Conservation (phyloP, 2,113 vertebrate species). For the Urocitellus parryii region DNA sequence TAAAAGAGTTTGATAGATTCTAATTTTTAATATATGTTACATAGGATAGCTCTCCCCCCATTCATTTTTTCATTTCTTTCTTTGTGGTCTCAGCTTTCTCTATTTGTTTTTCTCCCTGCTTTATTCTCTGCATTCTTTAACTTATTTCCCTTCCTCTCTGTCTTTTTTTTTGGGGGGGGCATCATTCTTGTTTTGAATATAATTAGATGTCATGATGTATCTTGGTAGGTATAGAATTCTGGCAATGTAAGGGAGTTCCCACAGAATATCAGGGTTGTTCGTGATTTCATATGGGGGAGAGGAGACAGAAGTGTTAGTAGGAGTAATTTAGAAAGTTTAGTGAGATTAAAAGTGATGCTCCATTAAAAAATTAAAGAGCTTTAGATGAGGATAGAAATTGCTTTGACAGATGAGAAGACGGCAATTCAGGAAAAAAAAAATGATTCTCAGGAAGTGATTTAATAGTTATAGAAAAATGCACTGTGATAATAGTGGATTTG, state of each 20-base stretch:
- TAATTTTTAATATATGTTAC: neutral
- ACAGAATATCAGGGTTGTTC: neutral
- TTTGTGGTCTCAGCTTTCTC: neutral
- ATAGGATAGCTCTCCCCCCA: neutral
- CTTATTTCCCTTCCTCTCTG: neutral
- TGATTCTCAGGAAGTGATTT: slow-evolving; percentile 25
- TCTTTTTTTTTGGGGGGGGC: neutral
- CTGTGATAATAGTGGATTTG: neutral
- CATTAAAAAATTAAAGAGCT: slow-evolving; percentile 45
- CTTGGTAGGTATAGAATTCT: neutral
- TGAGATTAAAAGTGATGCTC: neutral
- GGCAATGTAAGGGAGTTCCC: neutral
- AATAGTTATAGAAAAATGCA: slow-evolving; percentile 21
- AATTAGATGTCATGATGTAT: neutral
- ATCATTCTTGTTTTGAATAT: neutral
- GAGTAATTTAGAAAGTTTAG: slow-evolving; percentile 10
- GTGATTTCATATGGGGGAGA: neutral
- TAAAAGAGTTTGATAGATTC: neutral
- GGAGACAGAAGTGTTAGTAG: neutral
- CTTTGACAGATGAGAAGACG: slow-evolving; percentile 46
- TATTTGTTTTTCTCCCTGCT: neutral
- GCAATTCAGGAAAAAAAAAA: neutral
- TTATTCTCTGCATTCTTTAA: neutral
- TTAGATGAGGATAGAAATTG: slow-evolving; percentile 52
- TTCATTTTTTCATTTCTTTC: neutral